These are phyloP conservation scores for Tinea trinotella DNA, from an alignment of 2,888 invertebrate species.

Conservation along the genomic window DNA sequence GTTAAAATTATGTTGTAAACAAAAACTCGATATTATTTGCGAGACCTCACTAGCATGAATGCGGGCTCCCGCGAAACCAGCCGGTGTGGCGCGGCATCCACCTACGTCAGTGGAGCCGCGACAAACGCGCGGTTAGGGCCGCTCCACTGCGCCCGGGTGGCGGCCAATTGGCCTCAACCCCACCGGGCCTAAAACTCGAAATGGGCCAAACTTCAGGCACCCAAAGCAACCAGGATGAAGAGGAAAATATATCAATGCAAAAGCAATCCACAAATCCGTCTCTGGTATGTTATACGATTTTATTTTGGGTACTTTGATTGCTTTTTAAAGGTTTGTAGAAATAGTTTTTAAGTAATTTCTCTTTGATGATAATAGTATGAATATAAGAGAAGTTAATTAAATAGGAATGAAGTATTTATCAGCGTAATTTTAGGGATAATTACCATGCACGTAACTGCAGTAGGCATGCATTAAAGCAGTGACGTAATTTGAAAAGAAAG, in stretches of 20 bases:
- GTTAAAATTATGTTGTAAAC: background rate
- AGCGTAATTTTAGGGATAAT: too few species aligned
- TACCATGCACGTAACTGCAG: background rate
- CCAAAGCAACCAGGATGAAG: conserved; percentile 64
- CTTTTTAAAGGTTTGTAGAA: too few species aligned
- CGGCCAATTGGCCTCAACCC: conserved; percentile 30
- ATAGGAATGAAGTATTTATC: too few species aligned
- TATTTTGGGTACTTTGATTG: too few species aligned
- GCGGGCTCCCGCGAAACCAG: conserved; percentile 20
- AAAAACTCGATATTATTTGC: background rate
- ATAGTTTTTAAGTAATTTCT: too few species aligned
- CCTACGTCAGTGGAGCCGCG: conserved; percentile 46
- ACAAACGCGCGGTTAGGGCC: conserved; percentile 59
- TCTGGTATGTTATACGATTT: conserved; percentile 51
- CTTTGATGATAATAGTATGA: too few species aligned
- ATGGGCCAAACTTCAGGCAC: conserved; percentile 71
- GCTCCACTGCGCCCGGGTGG: conserved; percentile 62
- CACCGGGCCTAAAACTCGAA: conserved; percentile 30
- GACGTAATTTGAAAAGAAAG: background rate
- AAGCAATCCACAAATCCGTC: conserved; percentile 65
- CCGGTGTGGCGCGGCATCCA: conserved; percentile 41
- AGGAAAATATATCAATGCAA: conserved; percentile 67
- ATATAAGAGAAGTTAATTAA: too few species aligned
- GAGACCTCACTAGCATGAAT: conserved; percentile 8
- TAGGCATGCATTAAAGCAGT: background rate